These are phyloP conservation scores for Epinephelus awoara DNA, from an alignment of 2,797 vertebrate genomes.

Conservation along the genomic window DNA sequence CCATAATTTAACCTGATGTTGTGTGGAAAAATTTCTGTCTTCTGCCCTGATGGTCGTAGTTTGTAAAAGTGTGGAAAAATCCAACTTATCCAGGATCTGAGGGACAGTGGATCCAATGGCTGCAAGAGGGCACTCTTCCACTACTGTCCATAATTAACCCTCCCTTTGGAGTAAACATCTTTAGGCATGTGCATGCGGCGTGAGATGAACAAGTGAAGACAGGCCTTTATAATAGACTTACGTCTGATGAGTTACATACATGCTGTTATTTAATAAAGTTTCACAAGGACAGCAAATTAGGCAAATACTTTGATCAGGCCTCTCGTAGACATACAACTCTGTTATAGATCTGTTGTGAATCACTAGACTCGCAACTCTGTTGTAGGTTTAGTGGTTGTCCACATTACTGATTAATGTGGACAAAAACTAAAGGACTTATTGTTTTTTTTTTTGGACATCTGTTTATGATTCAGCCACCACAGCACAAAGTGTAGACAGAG, in stretches of 20 bases:
- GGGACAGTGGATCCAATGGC: neutral
- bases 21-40: neutral
- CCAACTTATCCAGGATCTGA: neutral
- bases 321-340: neutral
- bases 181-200: neutral
- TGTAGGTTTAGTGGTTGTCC: constrained; percentile 10
- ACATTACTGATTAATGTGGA: constrained; percentile 20
- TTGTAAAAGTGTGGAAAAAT: neutral
- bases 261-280: neutral
- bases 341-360: constrained; percentile 1
- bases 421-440: constrained; percentile 20
- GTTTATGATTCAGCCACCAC: constrained; percentile 38
- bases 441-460: constrained; percentile 48
- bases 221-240: constrained; percentile 11
- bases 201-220: neutral
- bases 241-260: neutral
- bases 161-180: neutral
- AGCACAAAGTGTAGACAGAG: constrained; percentile 12
- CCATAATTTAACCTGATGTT: neutral
- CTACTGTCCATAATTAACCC: neutral
- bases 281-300: neutral
- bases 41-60: neutral
- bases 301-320: neutral
- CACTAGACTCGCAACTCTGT: neutral
- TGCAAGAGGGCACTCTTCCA: neutral